phyloP scores from a whole-genome alignment of 2,888 invertebrate species.

The Dicranocentrus wangi region DNA sequence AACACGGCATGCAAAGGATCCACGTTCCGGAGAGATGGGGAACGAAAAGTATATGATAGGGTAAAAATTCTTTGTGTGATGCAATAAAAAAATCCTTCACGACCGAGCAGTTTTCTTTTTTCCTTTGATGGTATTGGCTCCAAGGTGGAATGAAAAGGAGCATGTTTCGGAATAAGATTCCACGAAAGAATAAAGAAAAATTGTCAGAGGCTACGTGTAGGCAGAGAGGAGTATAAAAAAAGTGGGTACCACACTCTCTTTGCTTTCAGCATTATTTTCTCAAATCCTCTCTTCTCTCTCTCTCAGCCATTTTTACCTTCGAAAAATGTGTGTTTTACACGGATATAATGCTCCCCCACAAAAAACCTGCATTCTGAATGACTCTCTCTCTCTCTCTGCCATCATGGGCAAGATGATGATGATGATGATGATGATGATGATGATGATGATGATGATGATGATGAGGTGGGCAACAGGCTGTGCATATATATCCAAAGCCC shows the following conservation, averaged over 20 bases:
- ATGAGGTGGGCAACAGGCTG: constrained; percentile 32
- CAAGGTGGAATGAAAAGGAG: constrained; percentile 46
- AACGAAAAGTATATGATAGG: not conserved
- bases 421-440: constrained; percentile 20
- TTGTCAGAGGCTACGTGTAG: constrained; percentile 17
- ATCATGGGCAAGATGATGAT: too few relatives aligned
- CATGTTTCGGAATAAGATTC: constrained; percentile 48
- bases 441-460: not conserved
- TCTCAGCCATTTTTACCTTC: too few relatives aligned
- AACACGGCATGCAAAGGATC: constrained; percentile 11
- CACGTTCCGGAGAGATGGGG: constrained; percentile 13
- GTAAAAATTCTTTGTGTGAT: constrained; percentile 42
- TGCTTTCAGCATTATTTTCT: too few relatives aligned
- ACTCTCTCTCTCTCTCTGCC: too few relatives aligned
- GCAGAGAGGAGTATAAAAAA: not conserved
- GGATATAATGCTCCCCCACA: constrained; percentile 4
- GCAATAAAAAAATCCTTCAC: constrained; percentile 45
- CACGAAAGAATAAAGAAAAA: constrained; percentile 14
- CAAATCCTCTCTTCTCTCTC: too few relatives aligned
- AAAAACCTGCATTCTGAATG: constrained; percentile 9
- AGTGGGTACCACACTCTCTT: too few relatives aligned
- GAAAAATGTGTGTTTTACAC: constrained; percentile 5
- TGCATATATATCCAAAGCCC: not conserved
- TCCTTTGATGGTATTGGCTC: constrained; percentile 56
- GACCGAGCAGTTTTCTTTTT: constrained; percentile 38